These are phyloP conservation scores for Python bivittatus DNA, from an alignment of 2,113 vertebrate species.

Conservation along the genomic window DNA sequence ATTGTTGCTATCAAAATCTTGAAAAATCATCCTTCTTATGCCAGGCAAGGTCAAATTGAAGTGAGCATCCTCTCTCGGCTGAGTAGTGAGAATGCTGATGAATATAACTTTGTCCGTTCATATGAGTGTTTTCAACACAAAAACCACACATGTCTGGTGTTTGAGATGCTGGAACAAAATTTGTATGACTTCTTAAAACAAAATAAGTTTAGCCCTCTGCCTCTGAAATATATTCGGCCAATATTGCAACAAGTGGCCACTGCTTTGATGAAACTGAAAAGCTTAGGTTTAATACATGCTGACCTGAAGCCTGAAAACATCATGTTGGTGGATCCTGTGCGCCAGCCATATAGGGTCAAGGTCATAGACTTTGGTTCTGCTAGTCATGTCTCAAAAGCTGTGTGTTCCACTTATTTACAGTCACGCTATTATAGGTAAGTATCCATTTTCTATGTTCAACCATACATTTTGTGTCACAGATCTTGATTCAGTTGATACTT, in stretches of 20 bases:
- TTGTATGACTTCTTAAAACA: conserved; percentile 98
- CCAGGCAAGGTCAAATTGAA: conserved; percentile 96
- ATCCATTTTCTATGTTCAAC: fast-evolving
- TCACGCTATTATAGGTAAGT: conserved; percentile 95
- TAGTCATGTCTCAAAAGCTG: conserved; percentile 95
- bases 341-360: conserved; percentile 95
- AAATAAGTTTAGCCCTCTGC: conserved; percentile 97
- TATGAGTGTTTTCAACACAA: conserved; percentile 99
- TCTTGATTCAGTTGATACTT: background rate
- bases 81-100: conserved; percentile 95
- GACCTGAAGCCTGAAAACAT: conserved; percentile 98
- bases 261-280: conserved; percentile 96
- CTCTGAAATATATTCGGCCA: conserved; percentile 94
- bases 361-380: conserved; percentile 98
- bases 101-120: conserved; percentile 97
- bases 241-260: conserved; percentile 97
- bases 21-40: conserved; percentile 97
- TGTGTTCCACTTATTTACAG: conserved; percentile 97
- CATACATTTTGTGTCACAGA: background rate
- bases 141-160: conserved; percentile 99
- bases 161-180: conserved; percentile 99
- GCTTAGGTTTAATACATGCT: conserved; percentile 93
- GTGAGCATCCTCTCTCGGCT: conserved; percentile 96
- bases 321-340: conserved; percentile 93
- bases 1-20: conserved; percentile 98